Base-by-base conservation (phyloP, 2,888 invertebrate species). In the Meliscaeva auricollis region DNA sequence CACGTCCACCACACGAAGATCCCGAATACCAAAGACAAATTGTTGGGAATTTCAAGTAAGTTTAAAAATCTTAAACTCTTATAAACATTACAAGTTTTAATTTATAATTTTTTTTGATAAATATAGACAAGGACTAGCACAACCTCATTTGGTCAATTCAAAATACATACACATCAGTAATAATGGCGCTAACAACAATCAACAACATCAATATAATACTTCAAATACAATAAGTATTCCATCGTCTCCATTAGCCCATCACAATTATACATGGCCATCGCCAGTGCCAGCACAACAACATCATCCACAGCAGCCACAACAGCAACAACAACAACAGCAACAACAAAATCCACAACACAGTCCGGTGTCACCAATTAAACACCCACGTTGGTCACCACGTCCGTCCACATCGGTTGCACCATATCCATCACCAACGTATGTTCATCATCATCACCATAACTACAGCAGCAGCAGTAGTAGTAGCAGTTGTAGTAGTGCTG, bases 1-100 rank as follows among this genome's bases (percentile, higher is more conserved):
- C 97, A 87, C 95, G 98, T 90, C 98, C 98, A 77, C 97, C 97
- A 58, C 97, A 97, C 92, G 98, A 98, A 93, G 97, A 98, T 93
- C 97, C 97, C 17, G 97, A 97, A 93, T 97, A 97, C 93, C 97
- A 97, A 92, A 95, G 96, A 89, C 96, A 96, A 91, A 93, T 96
- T 87, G 95, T 96, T 87, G 95, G 95, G 88, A 94, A 94, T 88
- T 94, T 94, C 90, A 94, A 94, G 94, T 94, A 90, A 88, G 89
- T 88, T 56, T 7, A 41, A 48, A 74, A 73, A 46, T 13, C 13
- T 46, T 32, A 17, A 20, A 20, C 17, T 22, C 6, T 30, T 46
- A 5, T 44, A 11, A 9, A 0, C 11, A 2, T 26, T 32, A 11
- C 6, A n/a, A n/a, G n/a, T 38, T 20, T 11, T 44, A 0, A 41